phyloP scores from a whole-genome alignment of 2,888 invertebrate species.

The Perdita meconis region DNA sequence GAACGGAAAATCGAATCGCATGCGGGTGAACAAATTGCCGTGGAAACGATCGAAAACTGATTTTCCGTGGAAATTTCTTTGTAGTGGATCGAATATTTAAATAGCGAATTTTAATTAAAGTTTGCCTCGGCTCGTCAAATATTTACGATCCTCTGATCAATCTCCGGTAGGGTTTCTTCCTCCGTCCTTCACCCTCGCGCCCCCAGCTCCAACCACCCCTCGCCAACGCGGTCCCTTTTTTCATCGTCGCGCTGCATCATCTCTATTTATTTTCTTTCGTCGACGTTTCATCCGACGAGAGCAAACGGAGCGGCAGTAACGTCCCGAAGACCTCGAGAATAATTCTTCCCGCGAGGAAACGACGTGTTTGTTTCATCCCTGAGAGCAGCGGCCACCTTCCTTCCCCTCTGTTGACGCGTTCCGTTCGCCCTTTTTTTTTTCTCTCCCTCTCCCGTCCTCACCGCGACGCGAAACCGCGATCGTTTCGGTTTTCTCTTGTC shows the following conservation, averaged over 20 bases:
- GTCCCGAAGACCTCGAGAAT: conserved; percentile 39
- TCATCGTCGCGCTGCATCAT: conserved; percentile 30
- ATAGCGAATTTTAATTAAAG: conserved; percentile 65
- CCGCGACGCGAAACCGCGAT: conserved; percentile 4
- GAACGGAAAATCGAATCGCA: not conserved
- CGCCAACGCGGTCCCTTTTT: not conserved
- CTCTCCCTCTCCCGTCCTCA: no score
- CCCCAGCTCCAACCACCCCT: not conserved
- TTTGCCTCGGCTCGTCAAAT: conserved; percentile 53
- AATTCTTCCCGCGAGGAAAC: conserved; percentile 49
- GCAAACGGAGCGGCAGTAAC: conserved; percentile 58
- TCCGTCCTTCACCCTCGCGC: not conserved
- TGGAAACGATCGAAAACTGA: conserved; percentile 15
- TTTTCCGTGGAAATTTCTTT: conserved; percentile 50
- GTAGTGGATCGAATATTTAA: conserved; percentile 55
- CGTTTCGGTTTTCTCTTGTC: conserved; percentile 17
- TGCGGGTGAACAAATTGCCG: conserved; percentile 13
- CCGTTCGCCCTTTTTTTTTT: not conserved
- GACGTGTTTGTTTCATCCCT: conserved; percentile 41
- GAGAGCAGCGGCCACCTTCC: not conserved
- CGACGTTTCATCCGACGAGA: conserved; percentile 51
- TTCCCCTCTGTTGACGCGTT: conserved; percentile 7
- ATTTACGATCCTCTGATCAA: conserved; percentile 62
- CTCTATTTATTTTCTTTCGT: conserved; percentile 53
- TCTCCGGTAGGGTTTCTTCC: conserved; percentile 36